phyloP scores from a whole-genome alignment of 2,113 vertebrate genomes.

The Psettodes erumei region DNA sequence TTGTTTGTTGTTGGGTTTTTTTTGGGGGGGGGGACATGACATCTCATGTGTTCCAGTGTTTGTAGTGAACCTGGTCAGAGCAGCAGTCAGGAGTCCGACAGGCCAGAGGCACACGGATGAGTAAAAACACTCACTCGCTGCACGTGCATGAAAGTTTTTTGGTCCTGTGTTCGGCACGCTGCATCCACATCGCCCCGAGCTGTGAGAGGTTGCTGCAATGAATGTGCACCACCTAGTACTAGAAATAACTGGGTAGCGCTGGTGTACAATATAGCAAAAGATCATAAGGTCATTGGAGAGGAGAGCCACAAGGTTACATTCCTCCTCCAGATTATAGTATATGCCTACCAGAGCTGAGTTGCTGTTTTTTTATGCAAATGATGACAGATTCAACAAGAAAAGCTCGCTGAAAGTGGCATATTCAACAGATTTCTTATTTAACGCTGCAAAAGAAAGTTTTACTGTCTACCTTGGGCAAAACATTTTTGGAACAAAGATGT shows the following conservation, averaged over 20 bases:
- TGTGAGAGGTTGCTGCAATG: slow-evolving; percentile 40
- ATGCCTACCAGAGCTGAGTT: background rate
- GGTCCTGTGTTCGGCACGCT: slow-evolving; percentile 4
- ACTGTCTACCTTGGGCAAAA: background rate
- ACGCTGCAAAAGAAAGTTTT: background rate
- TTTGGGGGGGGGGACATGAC: slow-evolving; percentile 53
- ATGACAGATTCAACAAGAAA: background rate
- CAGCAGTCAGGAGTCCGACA: slow-evolving; percentile 29
- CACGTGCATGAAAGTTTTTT: slow-evolving; percentile 1
- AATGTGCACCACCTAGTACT: slow-evolving; percentile 16
- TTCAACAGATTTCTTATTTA: background rate
- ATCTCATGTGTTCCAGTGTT: slow-evolving; percentile 57
- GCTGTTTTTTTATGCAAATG: slow-evolving; percentile 40
- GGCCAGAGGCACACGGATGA: slow-evolving; percentile 51
- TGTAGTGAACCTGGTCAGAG: slow-evolving; percentile 44
- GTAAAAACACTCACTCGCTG: slow-evolving; percentile 7
- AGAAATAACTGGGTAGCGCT: slow-evolving; percentile 23
- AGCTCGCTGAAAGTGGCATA: background rate
- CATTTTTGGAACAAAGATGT: background rate
- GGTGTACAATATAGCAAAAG: slow-evolving; percentile 5
- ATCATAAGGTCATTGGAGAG: slow-evolving; percentile 52
- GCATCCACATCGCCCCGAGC: slow-evolving; percentile 48
- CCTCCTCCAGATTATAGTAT: slow-evolving; percentile 48
- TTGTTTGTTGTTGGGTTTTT: no score
- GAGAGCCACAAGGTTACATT: slow-evolving; percentile 17